Percentiles rank a stretch among this genome's conserved stretches.
phyloP scores from a whole-genome alignment of 1,140 invertebrate genomes.

The Hylyphantes graminicola region DNA sequence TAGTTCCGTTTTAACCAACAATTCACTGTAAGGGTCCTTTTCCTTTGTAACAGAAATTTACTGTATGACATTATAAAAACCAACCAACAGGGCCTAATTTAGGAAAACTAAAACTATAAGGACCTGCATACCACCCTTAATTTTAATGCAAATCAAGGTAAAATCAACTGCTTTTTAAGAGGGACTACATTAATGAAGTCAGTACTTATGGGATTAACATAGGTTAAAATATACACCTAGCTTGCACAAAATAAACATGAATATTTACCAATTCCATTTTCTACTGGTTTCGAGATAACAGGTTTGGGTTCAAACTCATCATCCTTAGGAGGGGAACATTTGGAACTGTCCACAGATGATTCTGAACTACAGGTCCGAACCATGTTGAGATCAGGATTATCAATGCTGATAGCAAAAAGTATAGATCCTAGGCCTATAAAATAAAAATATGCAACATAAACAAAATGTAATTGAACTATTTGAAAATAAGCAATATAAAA shows the following conservation, averaged over 20 bases:
- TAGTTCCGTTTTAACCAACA: no score
- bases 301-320: slow-evolving; percentile 32
- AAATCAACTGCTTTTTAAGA: no score
- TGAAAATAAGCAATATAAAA: background rate
- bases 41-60: no score
- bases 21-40: no score
- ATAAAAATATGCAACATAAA: background rate
- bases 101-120: no score
- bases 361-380: slow-evolving; percentile 11
- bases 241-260: background rate
- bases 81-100: no score
- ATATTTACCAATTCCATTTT: slow-evolving; percentile 37
- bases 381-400: slow-evolving; percentile 82
- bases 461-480: background rate
- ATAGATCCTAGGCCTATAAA: slow-evolving; percentile 81
- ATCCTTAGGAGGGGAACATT: slow-evolving; percentile 30
- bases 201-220: background rate
- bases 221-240: background rate
- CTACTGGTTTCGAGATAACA: slow-evolving; percentile 34
- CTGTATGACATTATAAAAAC: no score
- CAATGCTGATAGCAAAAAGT: slow-evolving; percentile 90
- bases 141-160: no score
- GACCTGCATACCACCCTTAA: no score
- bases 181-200: no score
- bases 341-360: slow-evolving; percentile 25